Evolutionary conservation across 2,113 vertebrate genomes (phyloP).

Genomic region (Centropristis striata): DNA sequence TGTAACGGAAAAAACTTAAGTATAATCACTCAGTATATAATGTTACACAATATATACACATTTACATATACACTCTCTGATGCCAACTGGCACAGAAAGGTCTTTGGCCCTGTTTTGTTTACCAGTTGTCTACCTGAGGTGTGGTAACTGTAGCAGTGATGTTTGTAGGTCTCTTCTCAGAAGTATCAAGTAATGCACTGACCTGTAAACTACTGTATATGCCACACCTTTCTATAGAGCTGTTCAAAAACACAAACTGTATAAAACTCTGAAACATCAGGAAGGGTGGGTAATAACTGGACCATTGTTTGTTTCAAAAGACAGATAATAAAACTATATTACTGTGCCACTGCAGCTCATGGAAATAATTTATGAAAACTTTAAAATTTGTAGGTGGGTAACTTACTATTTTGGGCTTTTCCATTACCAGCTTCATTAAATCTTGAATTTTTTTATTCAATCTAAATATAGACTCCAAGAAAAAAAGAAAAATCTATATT

Average conservation of each 20-base stretch:
- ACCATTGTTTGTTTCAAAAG: neutral
- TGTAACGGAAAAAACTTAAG: neutral
- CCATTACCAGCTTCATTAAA: neutral
- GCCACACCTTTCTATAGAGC: neutral
- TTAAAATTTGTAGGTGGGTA: neutral
- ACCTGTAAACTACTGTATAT: neutral
- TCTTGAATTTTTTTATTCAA: neutral
- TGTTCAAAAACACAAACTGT: neutral
- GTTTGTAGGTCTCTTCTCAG: neutral
- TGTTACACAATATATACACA: neutral
- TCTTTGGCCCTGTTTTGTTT: neutral
- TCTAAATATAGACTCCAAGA: neutral
- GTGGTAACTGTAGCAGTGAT: neutral
- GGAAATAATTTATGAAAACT: neutral
- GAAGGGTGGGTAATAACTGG: neutral
- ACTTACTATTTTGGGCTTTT: neutral
- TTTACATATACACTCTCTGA: neutral
- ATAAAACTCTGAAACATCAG: neutral
- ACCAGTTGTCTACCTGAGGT: neutral
- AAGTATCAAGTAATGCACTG: neutral
- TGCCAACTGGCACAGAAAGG: neutral
- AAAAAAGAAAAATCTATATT: neutral
- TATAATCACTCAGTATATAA: conserved; percentile 3
- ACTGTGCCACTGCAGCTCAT: neutral
- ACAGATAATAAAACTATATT: neutral